Evolutionary conservation across 2,888 invertebrate species (phyloP).

Genomic region (Polydesmus complanatus): DNA sequence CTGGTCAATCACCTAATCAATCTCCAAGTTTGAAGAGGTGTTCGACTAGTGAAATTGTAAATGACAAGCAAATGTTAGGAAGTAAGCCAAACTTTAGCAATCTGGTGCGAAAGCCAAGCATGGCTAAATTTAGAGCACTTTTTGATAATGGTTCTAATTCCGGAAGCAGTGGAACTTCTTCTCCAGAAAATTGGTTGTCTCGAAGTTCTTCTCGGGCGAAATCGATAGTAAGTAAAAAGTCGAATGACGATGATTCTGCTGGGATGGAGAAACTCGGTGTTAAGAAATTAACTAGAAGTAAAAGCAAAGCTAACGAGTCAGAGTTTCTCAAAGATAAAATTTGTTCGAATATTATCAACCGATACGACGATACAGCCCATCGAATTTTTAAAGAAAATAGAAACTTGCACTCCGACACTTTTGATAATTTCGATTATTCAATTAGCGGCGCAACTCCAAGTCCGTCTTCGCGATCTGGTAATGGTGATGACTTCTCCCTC

Average conservation of each 20-base stretch:
- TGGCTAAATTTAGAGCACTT: constrained; percentile 30
- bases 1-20: neutral
- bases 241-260: neutral
- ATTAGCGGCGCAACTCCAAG: neutral
- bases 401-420: neutral
- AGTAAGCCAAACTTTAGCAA: constrained; percentile 2
- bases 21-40: constrained; percentile 6
- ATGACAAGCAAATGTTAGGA: neutral
- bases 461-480: neutral
- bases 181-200: constrained; percentile 6
- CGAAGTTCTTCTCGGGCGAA: neutral
- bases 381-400: constrained; percentile 11
- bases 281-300: neutral
- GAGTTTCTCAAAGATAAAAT: neutral
- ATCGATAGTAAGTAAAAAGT: neutral
- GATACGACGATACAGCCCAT: constrained; percentile 16
- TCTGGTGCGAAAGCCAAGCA: constrained; percentile 27
- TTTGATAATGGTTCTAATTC: constrained; percentile 26
- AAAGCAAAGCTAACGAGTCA: constrained; percentile 1
- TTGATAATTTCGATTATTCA: neutral
- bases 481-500: neutral
- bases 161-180: constrained; percentile 8
- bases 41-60: neutral
- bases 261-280: neutral
- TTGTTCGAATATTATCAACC: neutral